Evolutionary conservation across 2,113 vertebrate species (phyloP).

Genomic region (Proteles cristata): DNA sequence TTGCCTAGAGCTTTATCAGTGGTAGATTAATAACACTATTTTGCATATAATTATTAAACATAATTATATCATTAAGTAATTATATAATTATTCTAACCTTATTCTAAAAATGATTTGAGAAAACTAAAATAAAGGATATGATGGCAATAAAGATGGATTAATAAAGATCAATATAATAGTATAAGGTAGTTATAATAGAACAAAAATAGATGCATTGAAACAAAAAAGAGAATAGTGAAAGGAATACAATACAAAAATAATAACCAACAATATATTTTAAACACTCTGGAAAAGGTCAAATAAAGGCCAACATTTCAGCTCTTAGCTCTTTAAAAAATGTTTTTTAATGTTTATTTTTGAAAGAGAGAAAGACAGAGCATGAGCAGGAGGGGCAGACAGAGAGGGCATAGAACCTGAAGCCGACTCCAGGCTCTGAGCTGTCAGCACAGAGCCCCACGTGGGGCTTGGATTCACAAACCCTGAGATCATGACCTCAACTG

Average conservation of each 20-base stretch:
- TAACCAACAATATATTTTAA: background rate
- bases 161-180: background rate
- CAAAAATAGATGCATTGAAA: background rate
- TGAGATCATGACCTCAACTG: too few relatives aligned
- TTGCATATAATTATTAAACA: background rate
- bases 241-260: background rate
- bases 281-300: background rate
- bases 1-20: conserved; percentile 1
- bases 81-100: conserved; percentile 37
- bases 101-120: conserved; percentile 23
- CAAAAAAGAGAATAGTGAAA: conserved; percentile 37
- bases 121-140: background rate
- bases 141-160: background rate
- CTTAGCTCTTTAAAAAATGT: background rate
- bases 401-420: too few relatives aligned
- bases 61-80: too few relatives aligned
- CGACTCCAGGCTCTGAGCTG: too few relatives aligned
- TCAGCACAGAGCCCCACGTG: too few relatives aligned
- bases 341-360: too few relatives aligned
- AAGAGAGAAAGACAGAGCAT: too few relatives aligned
- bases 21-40: background rate
- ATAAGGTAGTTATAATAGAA: background rate
- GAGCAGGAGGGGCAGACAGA: too few relatives aligned
- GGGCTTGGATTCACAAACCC: too few relatives aligned
- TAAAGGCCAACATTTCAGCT: background rate